Evolutionary conservation across 2,797 vertebrate species (phyloP).

Genomic region (Loris lydekkerianus): DNA sequence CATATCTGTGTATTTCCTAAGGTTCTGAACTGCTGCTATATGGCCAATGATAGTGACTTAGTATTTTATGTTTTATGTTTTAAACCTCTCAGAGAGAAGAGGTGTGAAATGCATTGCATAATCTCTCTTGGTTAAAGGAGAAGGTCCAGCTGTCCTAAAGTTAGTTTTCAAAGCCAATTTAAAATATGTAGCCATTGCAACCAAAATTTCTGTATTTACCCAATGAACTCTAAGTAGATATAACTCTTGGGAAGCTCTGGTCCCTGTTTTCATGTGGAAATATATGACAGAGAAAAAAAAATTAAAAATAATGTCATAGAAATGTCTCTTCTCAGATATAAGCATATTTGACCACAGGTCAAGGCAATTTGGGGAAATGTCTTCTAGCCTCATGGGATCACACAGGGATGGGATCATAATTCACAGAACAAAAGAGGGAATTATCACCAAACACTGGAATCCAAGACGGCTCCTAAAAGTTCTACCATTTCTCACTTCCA

Average conservation of each 20-base stretch:
- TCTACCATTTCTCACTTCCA: too few species aligned
- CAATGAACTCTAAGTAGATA: neutral
- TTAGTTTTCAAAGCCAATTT: neutral
- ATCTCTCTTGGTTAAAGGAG: neutral
- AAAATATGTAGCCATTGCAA: neutral
- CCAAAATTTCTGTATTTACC: neutral
- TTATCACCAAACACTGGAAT: neutral
- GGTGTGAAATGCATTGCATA: neutral
- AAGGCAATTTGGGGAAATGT: neutral
- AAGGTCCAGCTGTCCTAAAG: neutral
- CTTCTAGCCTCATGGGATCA: neutral
- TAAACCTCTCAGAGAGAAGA: neutral
- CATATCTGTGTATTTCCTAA: neutral
- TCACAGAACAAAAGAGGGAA: neutral
- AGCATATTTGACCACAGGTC: neutral
- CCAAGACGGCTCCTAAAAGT: neutral
- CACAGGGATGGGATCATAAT: neutral
- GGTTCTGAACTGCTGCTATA: neutral
- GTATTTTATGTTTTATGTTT: neutral
- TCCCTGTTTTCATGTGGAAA: neutral
- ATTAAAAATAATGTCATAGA: neutral
- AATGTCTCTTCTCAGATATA: slow-evolving; percentile 1
- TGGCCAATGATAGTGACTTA: neutral
- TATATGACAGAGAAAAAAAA: neutral
- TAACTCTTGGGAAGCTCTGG: neutral